A percentile compares a stretch with the other conserved stretches of the same genome.
Conservation (phyloP, 2,113 vertebrate genomes). For the Lasiurus cinereus region DNA sequence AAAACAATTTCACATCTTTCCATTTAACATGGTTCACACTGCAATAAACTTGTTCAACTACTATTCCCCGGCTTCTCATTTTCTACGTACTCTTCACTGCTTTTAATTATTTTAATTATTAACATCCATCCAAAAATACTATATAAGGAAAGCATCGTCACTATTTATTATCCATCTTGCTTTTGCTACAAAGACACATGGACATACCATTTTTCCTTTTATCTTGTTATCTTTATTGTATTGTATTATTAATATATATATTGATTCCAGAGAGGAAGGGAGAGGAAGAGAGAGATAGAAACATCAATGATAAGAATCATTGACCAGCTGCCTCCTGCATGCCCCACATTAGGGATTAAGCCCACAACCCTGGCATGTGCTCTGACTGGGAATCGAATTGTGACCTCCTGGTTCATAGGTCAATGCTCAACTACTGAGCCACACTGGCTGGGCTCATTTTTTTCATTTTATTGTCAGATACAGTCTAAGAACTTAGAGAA, state of each 20-base stretch:
- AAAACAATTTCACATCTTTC: neutral
- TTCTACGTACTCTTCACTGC: neutral
- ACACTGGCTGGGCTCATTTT: neutral
- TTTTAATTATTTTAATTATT: neutral
- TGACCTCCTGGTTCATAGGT: no score
- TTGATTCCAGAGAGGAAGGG: no score
- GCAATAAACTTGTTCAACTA: neutral
- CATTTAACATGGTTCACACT: neutral
- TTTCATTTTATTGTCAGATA: neutral
- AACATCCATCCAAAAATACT: neutral
- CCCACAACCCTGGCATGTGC: no score
- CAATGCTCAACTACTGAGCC: no score
- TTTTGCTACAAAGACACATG: neutral
- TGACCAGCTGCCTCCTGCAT: no score
- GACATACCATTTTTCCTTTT: neutral
- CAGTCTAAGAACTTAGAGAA: neutral
- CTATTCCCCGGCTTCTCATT: neutral
- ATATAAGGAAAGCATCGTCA: neutral
- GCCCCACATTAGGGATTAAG: no score
- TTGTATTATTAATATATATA: neutral
- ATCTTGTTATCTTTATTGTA: neutral
- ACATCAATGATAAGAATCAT: no score
- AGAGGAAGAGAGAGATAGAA: no score
- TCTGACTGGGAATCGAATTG: no score
- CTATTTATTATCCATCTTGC: neutral